Evolutionary conservation across 2,797 vertebrate species (phyloP), one percentile per base, ranked within the genome.

Genomic region (Melanogrammus aeglefinus): DNA sequence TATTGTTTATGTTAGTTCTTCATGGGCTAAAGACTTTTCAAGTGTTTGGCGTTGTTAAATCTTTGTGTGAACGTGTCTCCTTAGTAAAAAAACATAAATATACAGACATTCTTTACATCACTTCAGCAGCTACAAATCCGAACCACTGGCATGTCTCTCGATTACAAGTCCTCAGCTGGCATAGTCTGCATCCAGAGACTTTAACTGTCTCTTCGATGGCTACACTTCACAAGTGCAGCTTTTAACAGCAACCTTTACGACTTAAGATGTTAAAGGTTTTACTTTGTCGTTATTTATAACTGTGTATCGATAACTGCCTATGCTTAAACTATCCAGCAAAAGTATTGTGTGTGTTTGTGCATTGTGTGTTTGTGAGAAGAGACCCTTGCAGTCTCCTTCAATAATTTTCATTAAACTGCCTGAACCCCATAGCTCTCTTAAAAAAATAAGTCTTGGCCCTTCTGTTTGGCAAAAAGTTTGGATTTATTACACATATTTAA

Each of bases 401-500:
- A 69, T 27, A n/a, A 69, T 69, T 27, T 69, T 69, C 24, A 27
- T 27, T 69, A n/a, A 69, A 27, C 63, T 69, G n/a, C 24, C 63
- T 69, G 24, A 24, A 69, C n/a, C 63, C 57, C 63, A 27, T 69
- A 8, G 63, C 24, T 24, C 57, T 63, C 57, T 24, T 63, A 6
- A 63, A 63, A 63, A 63, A 4, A n/a, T n/a, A 63, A 63, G 57
- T 63, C 21, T 63, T 63, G 57, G 57, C 57, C 24, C n/a, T 63
- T 76, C 10, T 44, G 66, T n/a, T 57, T 51, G 63, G 0, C 10
- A 63, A 70, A 70, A 66, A 39, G 35, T n/a, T 39, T 35, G 33
- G 29, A 1, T 7, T 81, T 76, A 80, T 76, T 73, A 74, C 16
- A 72, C 47, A 82, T 74, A 24, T n/a, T 87, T 85, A 79, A 85